phyloP scores from a whole-genome alignment of 2,113 vertebrate genomes.

The Ondatra zibethicus region DNA sequence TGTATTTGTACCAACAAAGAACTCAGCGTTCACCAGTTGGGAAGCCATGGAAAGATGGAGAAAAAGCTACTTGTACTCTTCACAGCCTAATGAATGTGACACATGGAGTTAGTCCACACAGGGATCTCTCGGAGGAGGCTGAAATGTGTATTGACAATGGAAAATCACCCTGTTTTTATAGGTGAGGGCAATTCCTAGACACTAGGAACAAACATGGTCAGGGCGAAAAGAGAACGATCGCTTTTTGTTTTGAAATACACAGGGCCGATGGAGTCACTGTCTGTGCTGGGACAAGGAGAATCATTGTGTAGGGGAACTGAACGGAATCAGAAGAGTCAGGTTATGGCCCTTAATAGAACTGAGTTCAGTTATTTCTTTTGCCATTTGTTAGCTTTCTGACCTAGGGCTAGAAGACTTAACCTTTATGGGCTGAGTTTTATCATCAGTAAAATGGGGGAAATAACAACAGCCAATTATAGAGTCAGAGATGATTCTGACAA shows the following conservation, averaged over 20 bases:
- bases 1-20: slow-evolving; percentile 68
- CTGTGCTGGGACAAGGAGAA: slow-evolving; percentile 66
- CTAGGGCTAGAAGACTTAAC: slow-evolving; percentile 37
- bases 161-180: slow-evolving; percentile 75
- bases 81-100: slow-evolving; percentile 70
- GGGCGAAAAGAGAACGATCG: slow-evolving; percentile 62
- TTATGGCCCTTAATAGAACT: slow-evolving; percentile 25
- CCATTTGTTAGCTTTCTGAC: slow-evolving; percentile 61
- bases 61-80: slow-evolving; percentile 74
- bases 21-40: slow-evolving; percentile 54
- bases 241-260: slow-evolving; percentile 67
- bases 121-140: slow-evolving; percentile 53
- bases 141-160: slow-evolving; percentile 69
- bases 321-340: slow-evolving; percentile 2
- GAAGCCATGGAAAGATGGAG: slow-evolving; percentile 69
- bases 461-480: background rate
- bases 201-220: slow-evolving; percentile 27
- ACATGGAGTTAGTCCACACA: slow-evolving; percentile 60
- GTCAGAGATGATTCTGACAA: background rate
- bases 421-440: slow-evolving; percentile 67
- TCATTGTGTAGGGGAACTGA: slow-evolving; percentile 65
- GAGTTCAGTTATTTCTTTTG: slow-evolving; percentile 45
- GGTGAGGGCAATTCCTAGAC: slow-evolving; percentile 73
- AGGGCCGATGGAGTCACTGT: slow-evolving; percentile 40
- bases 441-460: slow-evolving; percentile 61